Base-by-base conservation (phyloP, 1,140 invertebrate species). In the Oncopodura yosiiana region DNA sequence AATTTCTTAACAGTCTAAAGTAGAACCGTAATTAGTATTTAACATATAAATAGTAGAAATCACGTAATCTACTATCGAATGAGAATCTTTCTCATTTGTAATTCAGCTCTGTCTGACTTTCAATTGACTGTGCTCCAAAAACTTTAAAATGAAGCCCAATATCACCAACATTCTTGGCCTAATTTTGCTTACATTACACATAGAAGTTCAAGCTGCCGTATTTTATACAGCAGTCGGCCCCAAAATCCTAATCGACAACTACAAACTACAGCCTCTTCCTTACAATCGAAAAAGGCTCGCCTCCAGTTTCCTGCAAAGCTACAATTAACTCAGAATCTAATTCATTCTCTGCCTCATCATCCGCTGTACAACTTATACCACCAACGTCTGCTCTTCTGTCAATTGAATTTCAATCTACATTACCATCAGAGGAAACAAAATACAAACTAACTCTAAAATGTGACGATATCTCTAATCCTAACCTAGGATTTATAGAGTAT, bases 401-500 rank as follows among this genome's bases (percentile, higher is more conserved):
- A 3, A 9, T 18, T 16, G 34, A 45, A 1, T 34, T 53, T 14
- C 5, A 16, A 8, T 30, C 34, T 46, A 53, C 24, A 27, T 53
- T 1, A 53, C 52, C 2, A 9, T 53, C 2, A 12, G 8, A 34
- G 21, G 9, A 3, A 8, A 2, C 45, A 23, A 30, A 32, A 18
- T 30, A 19, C 24, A 24, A 34, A 37, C 23, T 6, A 3, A 8
- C 6, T 6, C 24, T 32, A 16, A 18, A 45, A 46, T n/a, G n/a
- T n/a, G n/a, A n/a, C n/a, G n/a, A n/a, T n/a, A n/a, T n/a, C n/a
- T n/a, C n/a, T n/a, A n/a, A n/a, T n/a, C n/a, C n/a, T n/a, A n/a
- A n/a, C n/a, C n/a, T n/a, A 39, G 21, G 14, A 32, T 55, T 21
- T 21, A 12, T 8, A 38, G 44, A 55, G 24, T 30, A 37, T 27